A percentile compares a stretch with the other conserved stretches of the same genome.
Evolutionary conservation across 30 jellyfish, hydroid and myxozoan species (phyloP).

Genomic region (Hydra vulgaris): DNA sequence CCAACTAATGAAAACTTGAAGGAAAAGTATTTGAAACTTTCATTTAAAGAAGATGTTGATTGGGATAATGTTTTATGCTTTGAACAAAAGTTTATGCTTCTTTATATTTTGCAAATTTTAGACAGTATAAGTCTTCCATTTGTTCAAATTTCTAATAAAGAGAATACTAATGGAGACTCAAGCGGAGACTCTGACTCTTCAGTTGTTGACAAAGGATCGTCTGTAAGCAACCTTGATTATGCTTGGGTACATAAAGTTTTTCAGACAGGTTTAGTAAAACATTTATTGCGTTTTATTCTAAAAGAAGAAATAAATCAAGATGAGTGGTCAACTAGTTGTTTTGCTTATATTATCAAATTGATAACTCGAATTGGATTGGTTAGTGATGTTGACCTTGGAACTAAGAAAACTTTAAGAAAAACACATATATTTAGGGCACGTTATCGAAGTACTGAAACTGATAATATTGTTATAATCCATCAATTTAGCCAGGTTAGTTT

Average conservation of each 20-base stretch:
- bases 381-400: conserved; percentile 38
- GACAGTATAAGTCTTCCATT: conserved; percentile 58
- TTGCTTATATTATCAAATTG: conserved; percentile 66
- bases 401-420: conserved; percentile 30
- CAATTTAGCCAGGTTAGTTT: conserved; percentile 71
- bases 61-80: conserved; percentile 52
- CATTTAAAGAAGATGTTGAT: conserved; percentile 20
- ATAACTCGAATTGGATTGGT: conserved; percentile 88
- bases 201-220: conserved; percentile 55
- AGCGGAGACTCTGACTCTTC: conserved; percentile 88
- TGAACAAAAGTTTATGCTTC: conserved; percentile 57
- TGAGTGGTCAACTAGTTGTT: conserved; percentile 73
- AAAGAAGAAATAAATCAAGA: conserved; percentile 40
- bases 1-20: conserved; percentile 65
- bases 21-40: conserved; percentile 21
- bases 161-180: conserved; percentile 39
- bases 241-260: conserved; percentile 74
- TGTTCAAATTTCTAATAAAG: conserved; percentile 33
- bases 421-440: conserved; percentile 87
- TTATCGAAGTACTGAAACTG: conserved; percentile 92
- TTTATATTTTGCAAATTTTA: conserved; percentile 76
- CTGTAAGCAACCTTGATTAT: conserved; percentile 34
- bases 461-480: conserved; percentile 76
- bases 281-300: conserved; percentile 42
- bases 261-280: conserved; percentile 63